A percentile compares a stretch with the other conserved stretches of the same genome.
Conservation (phyloP, 2,797 vertebrate species). For the Typhlichthys subterraneus region DNA sequence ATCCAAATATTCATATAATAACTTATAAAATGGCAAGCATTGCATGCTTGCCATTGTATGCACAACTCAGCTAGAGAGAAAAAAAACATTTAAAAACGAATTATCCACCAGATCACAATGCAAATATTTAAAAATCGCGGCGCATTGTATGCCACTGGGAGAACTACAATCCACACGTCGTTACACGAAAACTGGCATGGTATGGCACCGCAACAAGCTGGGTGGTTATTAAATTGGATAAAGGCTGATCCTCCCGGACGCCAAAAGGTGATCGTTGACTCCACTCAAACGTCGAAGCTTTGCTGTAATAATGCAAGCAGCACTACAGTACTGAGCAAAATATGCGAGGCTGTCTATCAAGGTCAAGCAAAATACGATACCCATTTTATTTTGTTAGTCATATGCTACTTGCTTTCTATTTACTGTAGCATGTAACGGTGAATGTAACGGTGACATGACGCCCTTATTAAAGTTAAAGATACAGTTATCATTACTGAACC, state of each 20-base stretch:
- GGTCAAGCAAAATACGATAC: slow-evolving; percentile 22
- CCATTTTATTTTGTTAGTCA: neutral
- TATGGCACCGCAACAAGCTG: slow-evolving; percentile 51
- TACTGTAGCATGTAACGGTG: neutral
- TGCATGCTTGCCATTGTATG: no score
- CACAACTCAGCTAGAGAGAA: no score
- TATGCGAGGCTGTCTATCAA: slow-evolving; percentile 24
- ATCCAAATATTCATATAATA: neutral
- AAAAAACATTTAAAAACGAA: no score
- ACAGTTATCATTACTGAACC: slow-evolving; percentile 4
- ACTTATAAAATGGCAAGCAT: neutral
- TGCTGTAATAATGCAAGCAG: slow-evolving; percentile 10
- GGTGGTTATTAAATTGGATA: slow-evolving; percentile 73
- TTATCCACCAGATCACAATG: no score
- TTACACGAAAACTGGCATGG: slow-evolving; percentile 35
- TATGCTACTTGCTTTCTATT: neutral
- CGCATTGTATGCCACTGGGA: slow-evolving; percentile 8
- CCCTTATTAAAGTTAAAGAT: neutral
- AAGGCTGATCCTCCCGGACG: slow-evolving; percentile 71
- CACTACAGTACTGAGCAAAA: slow-evolving; percentile 3
- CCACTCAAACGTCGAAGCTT: slow-evolving; percentile 38
- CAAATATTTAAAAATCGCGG: neutral
- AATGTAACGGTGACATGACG: neutral
- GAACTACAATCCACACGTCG: slow-evolving; percentile 24
- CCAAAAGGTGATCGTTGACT: slow-evolving; percentile 65